These are phyloP conservation scores for Hydra vulgaris DNA, from an alignment of 30 jellyfish, hydroid and myxozoan genomes.

Conservation along the genomic window DNA sequence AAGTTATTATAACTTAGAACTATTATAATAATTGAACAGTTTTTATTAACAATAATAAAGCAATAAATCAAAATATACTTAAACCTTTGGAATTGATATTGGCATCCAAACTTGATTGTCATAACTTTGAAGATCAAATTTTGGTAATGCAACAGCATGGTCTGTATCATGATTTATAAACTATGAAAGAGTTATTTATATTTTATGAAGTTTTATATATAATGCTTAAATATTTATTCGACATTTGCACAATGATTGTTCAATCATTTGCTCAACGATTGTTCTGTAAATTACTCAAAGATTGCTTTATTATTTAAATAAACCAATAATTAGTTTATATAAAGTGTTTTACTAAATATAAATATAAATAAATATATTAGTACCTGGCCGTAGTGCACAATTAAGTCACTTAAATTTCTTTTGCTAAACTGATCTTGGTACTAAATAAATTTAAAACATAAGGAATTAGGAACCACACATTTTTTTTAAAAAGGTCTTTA, in stretches of 20 bases:
- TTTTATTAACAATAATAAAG: neutral
- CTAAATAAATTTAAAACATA: constrained; percentile 14
- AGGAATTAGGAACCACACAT: neutral
- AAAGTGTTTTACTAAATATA: no score
- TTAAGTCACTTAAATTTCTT: constrained; percentile 71
- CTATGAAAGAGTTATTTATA: constrained; percentile 35
- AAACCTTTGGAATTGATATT: constrained; percentile 88
- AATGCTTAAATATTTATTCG: no score
- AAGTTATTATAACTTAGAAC: no score
- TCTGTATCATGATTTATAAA: constrained; percentile 81
- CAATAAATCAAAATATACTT: neutral
- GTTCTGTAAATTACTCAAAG: no score
- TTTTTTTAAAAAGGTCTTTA: no score
- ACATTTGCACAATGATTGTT: no score
- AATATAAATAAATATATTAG: no score
- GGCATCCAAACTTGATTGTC: constrained; percentile 92
- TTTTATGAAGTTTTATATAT: no score
- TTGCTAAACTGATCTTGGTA: constrained; percentile 45
- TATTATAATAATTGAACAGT: neutral
- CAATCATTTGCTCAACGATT: no score
- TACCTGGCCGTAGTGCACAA: constrained; percentile 94
- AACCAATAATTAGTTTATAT: no score
- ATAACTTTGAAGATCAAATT: constrained; percentile 66
- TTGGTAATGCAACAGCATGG: constrained; percentile 74
- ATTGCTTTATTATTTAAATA: no score